A percentile compares a stretch with the other conserved stretches of the same genome.
Conservation (phyloP, 2,797 vertebrate genomes). For the Vultur gryphus region DNA sequence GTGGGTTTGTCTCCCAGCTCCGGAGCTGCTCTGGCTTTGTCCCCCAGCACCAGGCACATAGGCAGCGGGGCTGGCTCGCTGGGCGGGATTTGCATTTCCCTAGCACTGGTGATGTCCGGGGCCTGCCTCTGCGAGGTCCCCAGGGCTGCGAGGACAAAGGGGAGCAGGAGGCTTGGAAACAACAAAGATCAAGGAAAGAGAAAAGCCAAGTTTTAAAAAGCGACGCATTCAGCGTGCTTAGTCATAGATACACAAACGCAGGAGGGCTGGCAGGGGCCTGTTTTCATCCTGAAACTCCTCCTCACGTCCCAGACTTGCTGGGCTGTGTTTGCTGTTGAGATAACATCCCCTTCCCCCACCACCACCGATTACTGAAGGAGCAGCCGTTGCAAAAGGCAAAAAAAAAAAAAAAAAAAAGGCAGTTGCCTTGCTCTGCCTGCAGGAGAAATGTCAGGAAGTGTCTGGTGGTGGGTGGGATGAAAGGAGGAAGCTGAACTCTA, state of each 20-base stretch:
- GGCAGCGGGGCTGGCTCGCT: background rate
- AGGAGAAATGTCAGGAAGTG: slow-evolving; percentile 58
- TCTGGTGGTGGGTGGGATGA: slow-evolving; percentile 56
- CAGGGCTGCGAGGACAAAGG: slow-evolving; percentile 2
- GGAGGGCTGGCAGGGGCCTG: slow-evolving; percentile 57
- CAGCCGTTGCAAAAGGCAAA: background rate
- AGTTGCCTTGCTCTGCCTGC: slow-evolving; percentile 49
- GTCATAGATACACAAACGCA: background rate
- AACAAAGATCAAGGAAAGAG: background rate
- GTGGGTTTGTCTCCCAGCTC: background rate
- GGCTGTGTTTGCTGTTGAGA: slow-evolving; percentile 41
- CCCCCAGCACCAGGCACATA: background rate
- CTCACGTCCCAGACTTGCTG: slow-evolving; percentile 26
- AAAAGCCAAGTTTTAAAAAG: slow-evolving; percentile 22
- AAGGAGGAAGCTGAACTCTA: slow-evolving; percentile 52
- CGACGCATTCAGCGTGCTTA: background rate
- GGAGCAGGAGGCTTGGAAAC: slow-evolving; percentile 1
- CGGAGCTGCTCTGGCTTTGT: background rate
- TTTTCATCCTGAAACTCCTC: slow-evolving; percentile 58
- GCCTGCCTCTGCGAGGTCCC: background rate
- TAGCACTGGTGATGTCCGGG: background rate
- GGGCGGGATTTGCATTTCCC: background rate
- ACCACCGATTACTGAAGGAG: slow-evolving; percentile 13
- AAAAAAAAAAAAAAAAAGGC: background rate
- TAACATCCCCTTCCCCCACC: slow-evolving; percentile 47